Conservation (phyloP, 1,140 invertebrate genomes). For the Drosophila nebulosa region DNA sequence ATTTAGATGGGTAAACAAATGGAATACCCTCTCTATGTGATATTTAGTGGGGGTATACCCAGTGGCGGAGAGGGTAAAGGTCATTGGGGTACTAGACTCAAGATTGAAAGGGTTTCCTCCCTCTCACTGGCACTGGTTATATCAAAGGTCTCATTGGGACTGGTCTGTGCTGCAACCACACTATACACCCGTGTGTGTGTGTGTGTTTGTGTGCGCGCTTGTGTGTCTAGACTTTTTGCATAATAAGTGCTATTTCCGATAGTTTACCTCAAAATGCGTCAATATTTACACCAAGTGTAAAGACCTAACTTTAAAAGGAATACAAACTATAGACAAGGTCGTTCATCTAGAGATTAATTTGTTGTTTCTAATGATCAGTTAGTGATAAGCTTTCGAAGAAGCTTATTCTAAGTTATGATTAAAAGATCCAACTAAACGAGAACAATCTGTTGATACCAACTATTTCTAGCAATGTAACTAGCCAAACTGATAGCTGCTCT, state of each 20-base stretch:
- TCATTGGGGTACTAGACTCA: too few relatives aligned
- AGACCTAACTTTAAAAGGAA: background rate
- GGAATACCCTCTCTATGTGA: background rate
- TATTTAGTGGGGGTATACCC: background rate
- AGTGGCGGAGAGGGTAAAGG: too few relatives aligned
- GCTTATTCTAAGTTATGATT: too few relatives aligned
- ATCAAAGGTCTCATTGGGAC: conserved; percentile 23
- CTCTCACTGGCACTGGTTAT: too few relatives aligned
- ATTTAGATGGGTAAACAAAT: background rate
- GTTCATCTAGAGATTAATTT: background rate
- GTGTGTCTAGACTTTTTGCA: background rate
- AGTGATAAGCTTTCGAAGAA: too few relatives aligned
- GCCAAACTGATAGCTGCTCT: too few relatives aligned
- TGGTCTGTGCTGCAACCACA: background rate
- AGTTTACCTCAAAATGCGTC: background rate
- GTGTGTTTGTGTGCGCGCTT: too few relatives aligned
- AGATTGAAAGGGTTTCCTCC: too few relatives aligned
- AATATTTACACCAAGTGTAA: conserved; percentile 2
- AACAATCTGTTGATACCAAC: too few relatives aligned
- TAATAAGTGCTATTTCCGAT: background rate
- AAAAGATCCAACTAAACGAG: too few relatives aligned
- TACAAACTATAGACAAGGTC: background rate
- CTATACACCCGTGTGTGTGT: too few relatives aligned
- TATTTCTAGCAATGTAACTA: too few relatives aligned
- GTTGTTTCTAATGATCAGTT: background rate